phyloP scores from a whole-genome alignment of 2,888 invertebrate species.

The Rotaria sp. region DNA sequence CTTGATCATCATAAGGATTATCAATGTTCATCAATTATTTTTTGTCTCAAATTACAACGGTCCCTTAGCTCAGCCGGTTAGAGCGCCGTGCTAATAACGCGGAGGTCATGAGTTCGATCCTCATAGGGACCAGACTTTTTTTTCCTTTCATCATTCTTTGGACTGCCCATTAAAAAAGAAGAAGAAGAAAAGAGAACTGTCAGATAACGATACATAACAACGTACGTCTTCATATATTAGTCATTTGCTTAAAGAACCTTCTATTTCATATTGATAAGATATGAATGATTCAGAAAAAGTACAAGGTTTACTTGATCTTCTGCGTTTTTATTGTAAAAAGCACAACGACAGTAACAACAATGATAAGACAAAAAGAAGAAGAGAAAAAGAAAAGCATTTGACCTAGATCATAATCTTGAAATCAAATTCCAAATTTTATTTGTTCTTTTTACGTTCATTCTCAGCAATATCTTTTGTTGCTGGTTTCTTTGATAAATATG shows the following conservation, averaged over 20 bases:
- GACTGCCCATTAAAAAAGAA: neutral
- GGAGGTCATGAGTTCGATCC: slow-evolving; percentile 24
- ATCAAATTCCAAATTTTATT: neutral
- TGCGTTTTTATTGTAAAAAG: neutral
- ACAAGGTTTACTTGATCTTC: neutral
- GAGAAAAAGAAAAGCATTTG: neutral
- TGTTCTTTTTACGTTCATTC: neutral
- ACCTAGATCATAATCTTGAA: neutral
- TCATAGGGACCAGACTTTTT: neutral
- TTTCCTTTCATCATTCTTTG: neutral
- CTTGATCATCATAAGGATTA: too few species aligned
- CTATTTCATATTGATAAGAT: neutral
- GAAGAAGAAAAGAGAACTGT: too few species aligned
- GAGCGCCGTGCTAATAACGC: slow-evolving; percentile 24
- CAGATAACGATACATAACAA: neutral
- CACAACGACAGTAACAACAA: neutral
- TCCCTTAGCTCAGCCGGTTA: slow-evolving; percentile 20
- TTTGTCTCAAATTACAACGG: neutral
- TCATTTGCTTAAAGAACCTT: neutral
- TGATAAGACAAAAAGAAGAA: neutral
- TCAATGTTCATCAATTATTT: neutral
- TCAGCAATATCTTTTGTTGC: neutral
- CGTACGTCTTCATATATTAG: too few species aligned
- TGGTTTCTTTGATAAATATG: slow-evolving; percentile 46
- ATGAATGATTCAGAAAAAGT: too few species aligned